Evolutionary conservation across 2,113 vertebrate genomes (phyloP), one percentile per base, ranked within the genome.

Genomic region (Pseudopodoces humilis): DNA sequence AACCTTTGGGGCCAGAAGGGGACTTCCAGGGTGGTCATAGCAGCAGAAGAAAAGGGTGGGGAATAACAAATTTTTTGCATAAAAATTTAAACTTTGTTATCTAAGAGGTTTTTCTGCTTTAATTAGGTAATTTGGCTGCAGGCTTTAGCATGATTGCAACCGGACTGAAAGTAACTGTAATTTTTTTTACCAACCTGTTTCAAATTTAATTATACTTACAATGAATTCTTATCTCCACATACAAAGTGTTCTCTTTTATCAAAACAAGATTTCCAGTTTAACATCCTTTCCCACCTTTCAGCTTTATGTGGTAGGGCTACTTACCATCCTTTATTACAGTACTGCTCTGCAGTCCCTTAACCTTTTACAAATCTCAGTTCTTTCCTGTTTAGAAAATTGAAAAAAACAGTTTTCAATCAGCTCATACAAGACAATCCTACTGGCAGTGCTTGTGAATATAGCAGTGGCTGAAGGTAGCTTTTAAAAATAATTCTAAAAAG

Each of bases 31-130:
- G 7, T 50, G 30, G 33, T 22, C 16, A 15, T 0, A 30, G 13
- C 15, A 69, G 15, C 23, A 35, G 11, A 47, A 30, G 14, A 68
- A 86, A 74, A 43, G 5, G 3, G 2, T 0, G 0, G 3, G 2
- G 15, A 49, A 23, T 16, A 33, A 14, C 4, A 93, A 62, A 27
- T 21, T 46, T 55, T 39, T 70, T n/a, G 8, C 22, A 15, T 16
- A 37, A 62, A 46, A 39, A 7, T 37, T 37, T n/a, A 19, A 62
- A 30, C 6, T 46, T 11, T 5, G 3, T 11, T 80, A 60, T 22
- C 4, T 2, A 64, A 53, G 12, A 69, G 4, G 3, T 28, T 62
- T 83, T 74, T 78, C 46, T 86, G 15, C 6, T 31, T 41, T 52
- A 47, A 47, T 43, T 23, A 46, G 16, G 15, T 33, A 7, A 47